Evolutionary conservation across 1,140 invertebrate genomes (phyloP).

Genomic region (Pachypsylla venusta): DNA sequence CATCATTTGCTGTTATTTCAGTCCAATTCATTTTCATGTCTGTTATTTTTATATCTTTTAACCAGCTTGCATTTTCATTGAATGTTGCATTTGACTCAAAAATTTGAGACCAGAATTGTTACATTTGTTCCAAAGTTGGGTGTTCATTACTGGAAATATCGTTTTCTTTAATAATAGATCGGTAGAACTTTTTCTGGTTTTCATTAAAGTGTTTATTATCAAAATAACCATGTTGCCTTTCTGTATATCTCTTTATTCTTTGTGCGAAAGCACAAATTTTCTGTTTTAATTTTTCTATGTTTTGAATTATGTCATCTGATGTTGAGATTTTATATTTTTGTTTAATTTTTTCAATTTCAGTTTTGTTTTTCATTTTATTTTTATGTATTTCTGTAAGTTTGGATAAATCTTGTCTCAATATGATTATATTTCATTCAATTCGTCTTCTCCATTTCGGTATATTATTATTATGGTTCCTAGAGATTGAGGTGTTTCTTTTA

Average conservation of each 20-base stretch:
- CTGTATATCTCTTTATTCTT: background rate
- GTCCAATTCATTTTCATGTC: background rate
- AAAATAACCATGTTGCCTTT: background rate
- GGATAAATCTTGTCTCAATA: too few relatives aligned
- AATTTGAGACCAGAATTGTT: background rate
- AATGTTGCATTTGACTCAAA: background rate
- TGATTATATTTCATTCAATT: too few relatives aligned
- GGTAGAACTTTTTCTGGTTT: background rate
- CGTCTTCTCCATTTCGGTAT: too few relatives aligned
- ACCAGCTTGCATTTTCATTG: background rate
- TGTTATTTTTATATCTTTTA: background rate
- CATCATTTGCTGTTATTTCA: background rate
- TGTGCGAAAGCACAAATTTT: background rate
- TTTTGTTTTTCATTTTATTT: too few relatives aligned
- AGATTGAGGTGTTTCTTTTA: too few relatives aligned
- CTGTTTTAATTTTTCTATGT: background rate
- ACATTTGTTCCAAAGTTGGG: background rate
- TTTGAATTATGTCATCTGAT: background rate
- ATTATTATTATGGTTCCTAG: too few relatives aligned
- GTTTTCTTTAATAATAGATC: background rate
- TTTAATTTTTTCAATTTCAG: too few relatives aligned
- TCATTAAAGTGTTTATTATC: background rate
- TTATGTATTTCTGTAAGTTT: too few relatives aligned
- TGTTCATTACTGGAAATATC: background rate
- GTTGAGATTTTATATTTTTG: too few relatives aligned